Conservation (phyloP, 2,797 vertebrate species). For the Leptodactylus fallax region DNA sequence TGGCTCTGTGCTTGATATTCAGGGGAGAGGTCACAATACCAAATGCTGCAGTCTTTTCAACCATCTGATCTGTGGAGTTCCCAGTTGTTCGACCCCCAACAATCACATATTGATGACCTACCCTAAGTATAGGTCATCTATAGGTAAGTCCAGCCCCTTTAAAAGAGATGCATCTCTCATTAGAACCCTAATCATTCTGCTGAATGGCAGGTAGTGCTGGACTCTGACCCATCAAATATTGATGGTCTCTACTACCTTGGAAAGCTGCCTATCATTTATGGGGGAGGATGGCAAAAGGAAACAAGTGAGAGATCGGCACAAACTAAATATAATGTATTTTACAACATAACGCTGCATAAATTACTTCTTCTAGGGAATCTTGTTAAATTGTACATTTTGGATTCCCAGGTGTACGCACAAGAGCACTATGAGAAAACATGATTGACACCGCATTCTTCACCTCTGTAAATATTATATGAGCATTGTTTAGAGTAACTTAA, state of each 20-base stretch:
- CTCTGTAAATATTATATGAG: conserved; percentile 33
- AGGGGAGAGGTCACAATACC: no score
- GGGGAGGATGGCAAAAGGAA: background rate
- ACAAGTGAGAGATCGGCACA: background rate
- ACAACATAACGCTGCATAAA: background rate
- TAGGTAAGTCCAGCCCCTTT: no score
- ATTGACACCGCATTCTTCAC: background rate
- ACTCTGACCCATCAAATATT: background rate
- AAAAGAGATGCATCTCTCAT: no score
- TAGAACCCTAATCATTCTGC: no score
- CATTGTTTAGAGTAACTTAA: conserved; percentile 8
- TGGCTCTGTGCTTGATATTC: no score
- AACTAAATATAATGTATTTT: background rate
- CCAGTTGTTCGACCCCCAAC: no score
- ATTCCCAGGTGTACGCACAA: background rate
- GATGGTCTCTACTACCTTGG: background rate
- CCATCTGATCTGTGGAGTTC: no score
- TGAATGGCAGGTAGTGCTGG: background rate
- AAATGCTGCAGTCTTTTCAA: no score
- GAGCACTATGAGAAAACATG: conserved; percentile 13
- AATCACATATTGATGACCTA: no score
- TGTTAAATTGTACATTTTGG: background rate
- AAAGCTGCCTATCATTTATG: background rate
- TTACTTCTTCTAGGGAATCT: background rate
- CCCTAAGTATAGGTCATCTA: no score